Evolutionary conservation across 2,888 invertebrate species (phyloP).

Genomic region (Zeuzera pyrina): DNA sequence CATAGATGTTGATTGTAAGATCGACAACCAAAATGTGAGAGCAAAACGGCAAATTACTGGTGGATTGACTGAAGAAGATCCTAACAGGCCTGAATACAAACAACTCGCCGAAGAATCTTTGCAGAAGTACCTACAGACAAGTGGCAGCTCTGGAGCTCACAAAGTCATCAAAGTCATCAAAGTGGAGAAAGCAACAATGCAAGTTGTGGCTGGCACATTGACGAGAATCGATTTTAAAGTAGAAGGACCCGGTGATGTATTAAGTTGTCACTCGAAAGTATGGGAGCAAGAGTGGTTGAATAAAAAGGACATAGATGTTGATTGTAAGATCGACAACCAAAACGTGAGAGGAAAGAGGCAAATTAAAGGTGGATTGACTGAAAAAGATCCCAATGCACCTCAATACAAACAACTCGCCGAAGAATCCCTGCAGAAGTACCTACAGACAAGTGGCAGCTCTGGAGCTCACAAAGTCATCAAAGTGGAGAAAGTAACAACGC

Average conservation of each 20-base stretch:
- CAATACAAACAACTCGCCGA: slow-evolving; percentile 24
- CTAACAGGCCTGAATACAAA: slow-evolving; percentile 19
- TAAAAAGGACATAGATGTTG: slow-evolving; percentile 21
- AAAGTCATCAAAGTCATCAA: slow-evolving; percentile 10
- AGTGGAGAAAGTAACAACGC: slow-evolving; percentile 39
- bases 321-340: slow-evolving; percentile 13
- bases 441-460: slow-evolving; percentile 18
- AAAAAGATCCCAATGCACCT: slow-evolving; percentile 19
- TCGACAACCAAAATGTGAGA: slow-evolving; percentile 5
- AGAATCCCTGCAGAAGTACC: slow-evolving; percentile 24
- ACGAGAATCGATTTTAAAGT: slow-evolving; percentile 45
- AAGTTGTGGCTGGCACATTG: slow-evolving; percentile 52
- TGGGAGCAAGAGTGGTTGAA: slow-evolving; percentile 26
- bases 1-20: slow-evolving; percentile 19
- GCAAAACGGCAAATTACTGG: slow-evolving; percentile 8
- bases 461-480: slow-evolving; percentile 27
- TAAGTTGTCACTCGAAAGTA: slow-evolving; percentile 25
- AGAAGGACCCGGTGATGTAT: neutral
- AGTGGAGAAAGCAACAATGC: slow-evolving; percentile 25
- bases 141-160: slow-evolving; percentile 7
- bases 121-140: slow-evolving; percentile 17
- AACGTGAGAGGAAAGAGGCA: slow-evolving; percentile 12
- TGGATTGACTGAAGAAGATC: slow-evolving; percentile 13
- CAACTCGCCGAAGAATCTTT: slow-evolving; percentile 23
- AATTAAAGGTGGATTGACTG: slow-evolving; percentile 1